Evolutionary conservation across 2,113 vertebrate species (phyloP).

Genomic region (Calonectris borealis): DNA sequence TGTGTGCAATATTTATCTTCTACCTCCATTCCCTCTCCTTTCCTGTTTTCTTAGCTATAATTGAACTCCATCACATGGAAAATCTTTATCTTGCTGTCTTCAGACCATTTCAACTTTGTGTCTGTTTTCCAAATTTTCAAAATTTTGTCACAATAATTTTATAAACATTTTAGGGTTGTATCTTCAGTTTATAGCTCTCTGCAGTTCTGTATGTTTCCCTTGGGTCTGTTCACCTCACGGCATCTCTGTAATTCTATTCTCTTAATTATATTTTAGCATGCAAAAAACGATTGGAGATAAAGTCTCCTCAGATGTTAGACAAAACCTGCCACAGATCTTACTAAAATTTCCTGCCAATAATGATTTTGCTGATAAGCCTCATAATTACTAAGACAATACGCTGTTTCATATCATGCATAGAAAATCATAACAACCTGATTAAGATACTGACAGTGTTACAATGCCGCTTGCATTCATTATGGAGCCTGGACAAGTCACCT

Average conservation of each 20-base stretch:
- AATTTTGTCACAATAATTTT: not conserved
- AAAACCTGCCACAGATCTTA: not conserved
- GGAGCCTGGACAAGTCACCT: not conserved
- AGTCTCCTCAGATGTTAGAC: not conserved
- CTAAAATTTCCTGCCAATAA: not conserved
- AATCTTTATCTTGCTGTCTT: not conserved
- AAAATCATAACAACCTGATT: conserved; percentile 28
- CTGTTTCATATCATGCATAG: not conserved
- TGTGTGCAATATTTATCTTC: not conserved
- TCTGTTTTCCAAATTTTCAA: not conserved
- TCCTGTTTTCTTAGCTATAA: not conserved
- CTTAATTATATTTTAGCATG: conserved; percentile 20
- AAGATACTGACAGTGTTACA: not conserved
- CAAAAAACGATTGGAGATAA: conserved; percentile 1
- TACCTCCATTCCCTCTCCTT: not conserved
- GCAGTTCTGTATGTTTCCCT: not conserved
- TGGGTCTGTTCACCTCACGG: not conserved
- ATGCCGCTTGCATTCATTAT: not conserved
- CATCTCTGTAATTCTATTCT: not conserved
- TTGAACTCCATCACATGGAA: not conserved
- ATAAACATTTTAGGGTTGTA: not conserved
- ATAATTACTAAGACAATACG: not conserved
- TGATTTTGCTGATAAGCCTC: conserved; percentile 24
- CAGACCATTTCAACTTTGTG: not conserved
- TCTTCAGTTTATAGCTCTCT: not conserved